Evolutionary conservation across 1,140 invertebrate genomes (phyloP).

Genomic region (Vanessa tameamea): DNA sequence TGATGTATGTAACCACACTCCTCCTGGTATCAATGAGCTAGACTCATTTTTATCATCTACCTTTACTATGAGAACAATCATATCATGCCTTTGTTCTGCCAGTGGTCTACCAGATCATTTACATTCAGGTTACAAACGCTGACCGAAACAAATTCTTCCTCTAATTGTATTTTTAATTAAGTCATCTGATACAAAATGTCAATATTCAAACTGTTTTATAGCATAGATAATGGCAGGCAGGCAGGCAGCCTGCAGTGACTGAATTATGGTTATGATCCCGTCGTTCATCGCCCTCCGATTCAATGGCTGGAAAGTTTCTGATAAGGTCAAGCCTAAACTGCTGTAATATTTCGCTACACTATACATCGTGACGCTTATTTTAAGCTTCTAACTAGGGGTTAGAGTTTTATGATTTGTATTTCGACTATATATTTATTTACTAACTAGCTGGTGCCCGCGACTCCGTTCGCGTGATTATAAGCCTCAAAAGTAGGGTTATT

Average conservation of each 20-base stretch:
- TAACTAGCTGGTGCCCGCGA: too few relatives aligned
- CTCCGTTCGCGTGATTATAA: too few relatives aligned
- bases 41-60: too few relatives aligned
- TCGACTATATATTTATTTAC: too few relatives aligned
- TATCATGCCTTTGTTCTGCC: too few relatives aligned
- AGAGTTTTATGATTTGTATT: neutral
- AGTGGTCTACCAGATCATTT: too few relatives aligned
- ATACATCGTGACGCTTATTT: neutral
- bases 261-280: conserved; percentile 45
- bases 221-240: conserved; percentile 18
- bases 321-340: conserved; percentile 61
- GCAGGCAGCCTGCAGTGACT: conserved; percentile 7
- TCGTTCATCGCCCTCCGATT: conserved; percentile 48
- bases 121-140: too few relatives aligned
- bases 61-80: too few relatives aligned
- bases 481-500: too few relatives aligned
- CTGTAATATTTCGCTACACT: conserved; percentile 18
- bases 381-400: neutral
- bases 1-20: too few relatives aligned
- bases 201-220: conserved; percentile 25
- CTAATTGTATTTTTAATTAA: neutral
- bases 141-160: neutral
- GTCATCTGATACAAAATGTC: conserved; percentile 5
- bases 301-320: conserved; percentile 66
- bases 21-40: too few relatives aligned